A percentile compares a stretch with the other conserved stretches of the same genome.
phyloP scores from a whole-genome alignment of 2,888 invertebrate species.

The Cryptocephalus primarius region DNA sequence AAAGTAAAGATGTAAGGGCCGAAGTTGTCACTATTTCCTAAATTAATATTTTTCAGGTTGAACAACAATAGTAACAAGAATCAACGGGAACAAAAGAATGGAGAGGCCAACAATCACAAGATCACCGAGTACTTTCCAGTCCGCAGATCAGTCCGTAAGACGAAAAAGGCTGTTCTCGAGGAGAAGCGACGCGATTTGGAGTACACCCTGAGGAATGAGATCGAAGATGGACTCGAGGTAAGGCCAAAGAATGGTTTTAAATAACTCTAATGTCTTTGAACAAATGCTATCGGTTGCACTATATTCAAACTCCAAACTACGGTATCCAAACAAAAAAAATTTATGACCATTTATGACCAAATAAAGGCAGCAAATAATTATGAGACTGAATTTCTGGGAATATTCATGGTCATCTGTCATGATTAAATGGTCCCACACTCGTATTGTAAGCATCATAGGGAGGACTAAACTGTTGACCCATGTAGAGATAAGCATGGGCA shows the following conservation, averaged over 20 bases:
- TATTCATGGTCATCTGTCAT: too few relatives aligned
- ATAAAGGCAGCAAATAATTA: too few relatives aligned
- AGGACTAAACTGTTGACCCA: too few relatives aligned
- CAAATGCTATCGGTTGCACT: too few relatives aligned
- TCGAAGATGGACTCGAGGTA: conserved; percentile 77
- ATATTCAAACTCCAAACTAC: too few relatives aligned
- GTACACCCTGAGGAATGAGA: conserved; percentile 60
- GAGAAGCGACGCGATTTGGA: conserved; percentile 76
- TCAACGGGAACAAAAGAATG: conserved; percentile 3
- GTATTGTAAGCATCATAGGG: too few relatives aligned
- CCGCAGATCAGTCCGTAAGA: conserved; percentile 75
- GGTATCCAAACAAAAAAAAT: too few relatives aligned
- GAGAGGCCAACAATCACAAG: conserved; percentile 12
- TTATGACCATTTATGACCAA: too few relatives aligned
- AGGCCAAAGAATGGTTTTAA: neutral
- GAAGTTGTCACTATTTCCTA: neutral
- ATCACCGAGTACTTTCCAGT: conserved; percentile 74
- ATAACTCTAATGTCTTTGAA: neutral
- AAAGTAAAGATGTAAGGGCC: conserved; percentile 9
- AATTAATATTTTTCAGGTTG: conserved; percentile 3
- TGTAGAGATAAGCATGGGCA: too few relatives aligned
- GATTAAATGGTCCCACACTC: too few relatives aligned
- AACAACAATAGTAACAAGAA: conserved; percentile 5
- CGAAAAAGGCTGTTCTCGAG: conserved; percentile 71
- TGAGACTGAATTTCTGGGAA: too few relatives aligned